These are phyloP conservation scores for Brachylomia viminalis DNA, from an alignment of 2,888 invertebrate genomes.

Conservation along the genomic window DNA sequence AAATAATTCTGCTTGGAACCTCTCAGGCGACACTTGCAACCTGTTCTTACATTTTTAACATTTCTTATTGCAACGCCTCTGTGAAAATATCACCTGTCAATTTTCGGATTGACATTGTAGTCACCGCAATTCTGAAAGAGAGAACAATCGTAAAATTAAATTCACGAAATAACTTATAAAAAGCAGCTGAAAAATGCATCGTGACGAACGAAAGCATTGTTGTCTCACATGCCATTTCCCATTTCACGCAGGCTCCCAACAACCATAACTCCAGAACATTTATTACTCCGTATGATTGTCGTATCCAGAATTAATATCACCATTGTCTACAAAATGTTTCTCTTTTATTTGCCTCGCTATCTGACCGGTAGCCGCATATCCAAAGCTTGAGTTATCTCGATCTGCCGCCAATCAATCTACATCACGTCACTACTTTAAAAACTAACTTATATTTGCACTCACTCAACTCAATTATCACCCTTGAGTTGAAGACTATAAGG, in stretches of 20 bases:
- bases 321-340: slow-evolving; percentile 68
- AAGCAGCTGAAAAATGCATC: slow-evolving; percentile 60
- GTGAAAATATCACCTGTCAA: slow-evolving; percentile 34
- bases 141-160: slow-evolving; percentile 48
- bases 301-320: slow-evolving; percentile 68
- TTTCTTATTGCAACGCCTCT: not conserved
- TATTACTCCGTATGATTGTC: slow-evolving; percentile 69
- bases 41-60: not conserved
- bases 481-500: slow-evolving; percentile 30
- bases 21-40: not conserved
- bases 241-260: slow-evolving; percentile 62
- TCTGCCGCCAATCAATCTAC: slow-evolving; percentile 82
- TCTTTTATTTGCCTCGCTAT: slow-evolving; percentile 71
- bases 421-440: slow-evolving; percentile 69
- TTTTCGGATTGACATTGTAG: slow-evolving; percentile 42
- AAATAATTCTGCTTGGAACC: not conserved
- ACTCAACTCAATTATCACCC: slow-evolving; percentile 8
- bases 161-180: slow-evolving; percentile 45
- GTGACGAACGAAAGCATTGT: slow-evolving; percentile 61
- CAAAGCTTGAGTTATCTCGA: slow-evolving; percentile 82
- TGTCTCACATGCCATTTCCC: slow-evolving; percentile 62
- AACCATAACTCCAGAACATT: slow-evolving; percentile 66
- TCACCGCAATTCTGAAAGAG: slow-evolving; percentile 19
- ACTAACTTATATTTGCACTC: slow-evolving; percentile 49
- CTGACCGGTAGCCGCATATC: slow-evolving; percentile 79